A percentile compares a stretch with the other conserved stretches of the same genome.
Evolutionary conservation across 2,797 vertebrate genomes (phyloP).

Genomic region (Remorina albescens): DNA sequence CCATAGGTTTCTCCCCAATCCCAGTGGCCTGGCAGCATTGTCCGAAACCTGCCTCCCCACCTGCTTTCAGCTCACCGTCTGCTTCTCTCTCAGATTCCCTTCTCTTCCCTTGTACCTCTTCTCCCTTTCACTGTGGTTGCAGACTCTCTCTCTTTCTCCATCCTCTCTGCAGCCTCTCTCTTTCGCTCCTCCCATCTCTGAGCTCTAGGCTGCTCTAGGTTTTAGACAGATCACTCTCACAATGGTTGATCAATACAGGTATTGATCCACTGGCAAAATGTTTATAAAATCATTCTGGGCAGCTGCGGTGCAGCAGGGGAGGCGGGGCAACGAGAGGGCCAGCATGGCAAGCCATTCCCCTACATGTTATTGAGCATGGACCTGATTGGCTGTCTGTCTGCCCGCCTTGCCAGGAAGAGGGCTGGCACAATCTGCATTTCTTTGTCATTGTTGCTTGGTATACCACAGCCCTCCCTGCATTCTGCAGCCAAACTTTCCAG

Average conservation of each 20-base stretch:
- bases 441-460: slow-evolving; percentile 67
- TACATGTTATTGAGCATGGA: slow-evolving; percentile 72
- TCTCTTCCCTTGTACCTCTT: slow-evolving; percentile 84
- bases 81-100: slow-evolving; percentile 78
- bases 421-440: slow-evolving; percentile 68
- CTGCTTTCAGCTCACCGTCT: slow-evolving; percentile 83
- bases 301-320: slow-evolving; percentile 78
- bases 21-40: slow-evolving; percentile 73
- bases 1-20: slow-evolving; percentile 76
- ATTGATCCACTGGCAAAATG: slow-evolving; percentile 99
- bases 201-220: slow-evolving; percentile 89
- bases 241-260: slow-evolving; percentile 99
- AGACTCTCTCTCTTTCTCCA: slow-evolving; percentile 86
- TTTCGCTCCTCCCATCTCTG: slow-evolving; percentile 88
- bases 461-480: slow-evolving; percentile 59
- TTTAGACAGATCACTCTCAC: slow-evolving; percentile 97
- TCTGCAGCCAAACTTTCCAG: slow-evolving; percentile 67
- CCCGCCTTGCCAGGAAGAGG: slow-evolving; percentile 80
- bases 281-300: slow-evolving; percentile 98
- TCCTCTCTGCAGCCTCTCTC: slow-evolving; percentile 85
- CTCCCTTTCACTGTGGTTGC: slow-evolving; percentile 85
- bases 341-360: slow-evolving; percentile 83
- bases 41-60: slow-evolving; percentile 81
- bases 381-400: slow-evolving; percentile 83
- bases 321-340: slow-evolving; percentile 78